phyloP scores from a whole-genome alignment of 92 coral and sea anemone genomes.

The Zoanthus gigantus region DNA sequence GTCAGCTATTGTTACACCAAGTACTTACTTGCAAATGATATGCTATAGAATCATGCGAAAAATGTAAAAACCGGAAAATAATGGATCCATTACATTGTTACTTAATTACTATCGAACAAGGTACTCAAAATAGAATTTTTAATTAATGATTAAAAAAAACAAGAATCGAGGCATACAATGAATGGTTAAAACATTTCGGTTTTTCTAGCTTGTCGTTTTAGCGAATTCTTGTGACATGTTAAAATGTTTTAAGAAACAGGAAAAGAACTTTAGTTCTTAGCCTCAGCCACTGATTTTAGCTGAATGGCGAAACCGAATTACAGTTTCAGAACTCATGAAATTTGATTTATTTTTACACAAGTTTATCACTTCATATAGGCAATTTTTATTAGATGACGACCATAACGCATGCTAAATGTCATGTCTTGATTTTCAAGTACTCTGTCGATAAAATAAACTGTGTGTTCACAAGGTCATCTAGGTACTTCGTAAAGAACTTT shows the following conservation, averaged over 20 bases:
- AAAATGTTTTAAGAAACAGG: neutral
- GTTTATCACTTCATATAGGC: neutral
- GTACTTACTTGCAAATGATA: neutral
- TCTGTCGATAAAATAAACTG: slow-evolving; percentile 10
- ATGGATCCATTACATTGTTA: neutral
- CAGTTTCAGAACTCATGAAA: neutral
- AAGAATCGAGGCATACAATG: neutral
- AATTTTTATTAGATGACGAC: neutral
- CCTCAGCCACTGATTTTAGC: neutral
- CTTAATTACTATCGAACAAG: neutral
- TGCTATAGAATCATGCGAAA: neutral
- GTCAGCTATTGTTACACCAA: neutral
- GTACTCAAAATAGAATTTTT: too few relatives aligned
- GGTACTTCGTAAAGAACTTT: neutral
- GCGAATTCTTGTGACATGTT: slow-evolving; percentile 1
- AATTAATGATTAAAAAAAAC: neutral
- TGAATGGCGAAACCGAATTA: neutral
- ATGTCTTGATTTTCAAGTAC: slow-evolving; percentile 22
- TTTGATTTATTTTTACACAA: neutral
- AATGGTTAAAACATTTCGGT: neutral
- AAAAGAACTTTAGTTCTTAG: neutral
- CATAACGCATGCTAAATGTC: neutral
- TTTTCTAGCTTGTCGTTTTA: neutral
- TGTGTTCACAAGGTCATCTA: neutral
- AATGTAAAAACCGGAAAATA: neutral